These are phyloP conservation scores for Tenualosa thibaudeaui DNA, from an alignment of 2,797 vertebrate genomes.

Conservation along the genomic window DNA sequence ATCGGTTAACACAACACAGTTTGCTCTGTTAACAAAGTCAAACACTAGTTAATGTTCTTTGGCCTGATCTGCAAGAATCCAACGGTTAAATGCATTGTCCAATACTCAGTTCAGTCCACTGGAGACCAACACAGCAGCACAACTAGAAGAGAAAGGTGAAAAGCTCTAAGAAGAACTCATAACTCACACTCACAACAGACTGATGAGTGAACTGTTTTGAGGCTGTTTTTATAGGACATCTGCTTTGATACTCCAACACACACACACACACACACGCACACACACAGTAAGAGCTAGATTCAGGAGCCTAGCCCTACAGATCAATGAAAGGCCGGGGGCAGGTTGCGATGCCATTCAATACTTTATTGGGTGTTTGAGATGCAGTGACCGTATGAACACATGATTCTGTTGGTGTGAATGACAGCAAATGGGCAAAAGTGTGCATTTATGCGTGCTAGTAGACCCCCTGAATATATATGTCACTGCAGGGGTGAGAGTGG, in stretches of 20 bases:
- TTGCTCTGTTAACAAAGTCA: not conserved
- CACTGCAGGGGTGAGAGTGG: not conserved
- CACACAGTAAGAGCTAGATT: constrained; percentile 48
- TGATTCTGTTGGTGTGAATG: constrained; percentile 37
- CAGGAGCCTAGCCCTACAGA: not conserved
- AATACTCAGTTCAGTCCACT: not conserved
- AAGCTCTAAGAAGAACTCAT: not conserved
- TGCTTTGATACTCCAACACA: not conserved
- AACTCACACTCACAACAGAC: not conserved
- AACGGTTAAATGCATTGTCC: not conserved
- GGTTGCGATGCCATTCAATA: not conserved
- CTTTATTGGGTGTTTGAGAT: not conserved
- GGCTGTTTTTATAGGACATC: not conserved
- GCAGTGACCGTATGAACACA: constrained; percentile 23
- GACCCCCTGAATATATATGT: not conserved
- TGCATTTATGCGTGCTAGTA: not conserved
- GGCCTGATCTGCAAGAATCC: not conserved
- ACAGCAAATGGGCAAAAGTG: not conserved
- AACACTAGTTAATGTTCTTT: not conserved
- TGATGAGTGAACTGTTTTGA: not conserved
- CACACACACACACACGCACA: constrained; percentile 38
- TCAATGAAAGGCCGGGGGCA: not conserved
- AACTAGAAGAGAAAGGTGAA: not conserved
- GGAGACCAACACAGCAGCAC: not conserved
- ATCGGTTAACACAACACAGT: not conserved